Evolutionary conservation across 2,797 vertebrate genomes (phyloP).

Genomic region (Artibeus jamaicensis): DNA sequence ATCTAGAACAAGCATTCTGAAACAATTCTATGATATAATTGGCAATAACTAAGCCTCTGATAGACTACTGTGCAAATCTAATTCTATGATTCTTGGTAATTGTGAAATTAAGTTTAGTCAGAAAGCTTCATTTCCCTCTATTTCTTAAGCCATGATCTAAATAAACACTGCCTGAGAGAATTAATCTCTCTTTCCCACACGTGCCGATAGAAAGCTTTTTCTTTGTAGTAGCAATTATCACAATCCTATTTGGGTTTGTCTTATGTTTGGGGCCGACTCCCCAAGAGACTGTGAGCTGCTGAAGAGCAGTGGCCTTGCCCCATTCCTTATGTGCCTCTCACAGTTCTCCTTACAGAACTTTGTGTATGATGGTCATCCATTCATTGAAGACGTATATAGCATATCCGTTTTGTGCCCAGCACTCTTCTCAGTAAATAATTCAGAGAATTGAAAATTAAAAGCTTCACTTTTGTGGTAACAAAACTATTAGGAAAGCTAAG

Average conservation of each 20-base stretch:
- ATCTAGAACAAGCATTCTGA: conserved; percentile 30
- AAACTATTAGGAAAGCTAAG: background rate
- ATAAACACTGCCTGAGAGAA: conserved; percentile 49
- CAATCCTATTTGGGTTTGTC: background rate
- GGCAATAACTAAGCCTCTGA: conserved; percentile 43
- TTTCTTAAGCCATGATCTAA: conserved; percentile 64
- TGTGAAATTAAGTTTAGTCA: conserved; percentile 63
- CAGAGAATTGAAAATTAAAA: background rate
- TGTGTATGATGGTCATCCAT: background rate
- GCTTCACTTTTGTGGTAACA: background rate
- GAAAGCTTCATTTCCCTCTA: conserved; percentile 64
- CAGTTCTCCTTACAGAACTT: background rate
- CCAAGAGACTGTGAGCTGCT: background rate
- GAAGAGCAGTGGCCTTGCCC: background rate
- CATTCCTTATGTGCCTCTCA: background rate
- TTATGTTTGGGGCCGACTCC: background rate
- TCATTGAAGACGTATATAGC: background rate
- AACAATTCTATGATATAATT: conserved; percentile 35
- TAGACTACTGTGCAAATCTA: conserved; percentile 51
- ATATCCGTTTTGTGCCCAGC: background rate
- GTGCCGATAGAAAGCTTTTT: background rate
- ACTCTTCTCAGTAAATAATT: background rate
- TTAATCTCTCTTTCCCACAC: conserved; percentile 22
- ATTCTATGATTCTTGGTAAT: conserved; percentile 63
- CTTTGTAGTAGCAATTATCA: background rate